Conservation (phyloP, 2,113 vertebrate genomes). For the Agelaius phoeniceus region DNA sequence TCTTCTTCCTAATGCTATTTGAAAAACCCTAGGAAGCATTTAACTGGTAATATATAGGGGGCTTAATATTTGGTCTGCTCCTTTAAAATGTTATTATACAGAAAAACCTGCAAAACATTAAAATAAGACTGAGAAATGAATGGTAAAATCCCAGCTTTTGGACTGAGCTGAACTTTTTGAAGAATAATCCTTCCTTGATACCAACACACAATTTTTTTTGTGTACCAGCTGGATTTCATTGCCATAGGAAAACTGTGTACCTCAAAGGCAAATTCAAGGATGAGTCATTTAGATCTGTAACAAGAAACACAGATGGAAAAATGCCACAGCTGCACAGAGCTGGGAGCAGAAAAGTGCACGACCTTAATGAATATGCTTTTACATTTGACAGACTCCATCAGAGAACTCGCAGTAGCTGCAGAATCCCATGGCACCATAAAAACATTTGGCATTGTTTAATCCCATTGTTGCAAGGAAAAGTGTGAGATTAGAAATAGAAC, state of each 20-base stretch:
- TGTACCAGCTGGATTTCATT: constrained; percentile 15
- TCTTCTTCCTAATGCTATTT: not conserved
- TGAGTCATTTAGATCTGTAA: constrained; percentile 32
- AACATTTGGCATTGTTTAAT: not conserved
- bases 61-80: not conserved
- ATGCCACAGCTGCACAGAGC: constrained; percentile 28
- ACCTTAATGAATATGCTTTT: constrained; percentile 36
- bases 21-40: not conserved
- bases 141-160: not conserved
- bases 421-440: not conserved
- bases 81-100: not conserved
- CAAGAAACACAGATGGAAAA: constrained; percentile 45
- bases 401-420: not conserved
- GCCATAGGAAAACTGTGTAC: constrained; percentile 13
- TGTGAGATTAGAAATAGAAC: not conserved
- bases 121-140: not conserved
- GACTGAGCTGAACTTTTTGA: not conserved
- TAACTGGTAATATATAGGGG: not conserved
- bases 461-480: not conserved
- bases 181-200: not conserved
- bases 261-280: constrained; percentile 37
- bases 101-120: not conserved
- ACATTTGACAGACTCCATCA: constrained; percentile 8
- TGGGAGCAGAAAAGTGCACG: constrained; percentile 26
- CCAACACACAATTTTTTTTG: not conserved